A percentile compares a stretch with the other conserved stretches of the same genome.
Evolutionary conservation across 1,140 invertebrate species (phyloP).

Genomic region (Nephila pilipes): DNA sequence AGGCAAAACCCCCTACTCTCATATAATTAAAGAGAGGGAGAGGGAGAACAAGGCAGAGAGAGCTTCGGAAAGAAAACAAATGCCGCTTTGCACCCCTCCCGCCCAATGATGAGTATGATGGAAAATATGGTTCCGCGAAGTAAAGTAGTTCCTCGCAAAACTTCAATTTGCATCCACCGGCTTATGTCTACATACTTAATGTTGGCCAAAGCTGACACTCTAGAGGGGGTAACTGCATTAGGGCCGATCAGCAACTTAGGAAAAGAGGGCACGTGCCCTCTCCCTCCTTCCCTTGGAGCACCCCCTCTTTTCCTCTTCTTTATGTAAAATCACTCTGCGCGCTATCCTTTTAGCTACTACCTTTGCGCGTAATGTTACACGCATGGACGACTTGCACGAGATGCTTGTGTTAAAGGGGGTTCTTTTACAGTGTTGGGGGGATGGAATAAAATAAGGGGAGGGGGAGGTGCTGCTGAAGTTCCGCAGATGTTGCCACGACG

Average conservation of each 20-base stretch:
- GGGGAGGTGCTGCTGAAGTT: constrained; percentile 52
- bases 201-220: constrained; percentile 74
- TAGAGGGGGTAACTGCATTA: constrained; percentile 73
- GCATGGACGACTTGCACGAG: constrained; percentile 55
- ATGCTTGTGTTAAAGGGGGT: constrained; percentile 70
- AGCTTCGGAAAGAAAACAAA: constrained; percentile 70
- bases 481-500: constrained; percentile 75
- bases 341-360: constrained; percentile 61
- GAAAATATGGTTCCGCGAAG: constrained; percentile 67
- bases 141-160: constrained; percentile 71
- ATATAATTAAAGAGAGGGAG: constrained; percentile 72
- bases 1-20: constrained; percentile 57
- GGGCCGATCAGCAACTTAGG: constrained; percentile 72
- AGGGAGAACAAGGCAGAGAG: constrained; percentile 51
- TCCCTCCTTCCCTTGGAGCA: background rate
- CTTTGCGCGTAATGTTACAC: constrained; percentile 65
- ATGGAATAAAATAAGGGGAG: background rate
- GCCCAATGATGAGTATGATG: constrained; percentile 73
- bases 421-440: constrained; percentile 30
- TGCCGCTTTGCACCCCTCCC: constrained; percentile 52
- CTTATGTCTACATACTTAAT: constrained; percentile 77
- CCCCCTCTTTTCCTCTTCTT: constrained; percentile 55
- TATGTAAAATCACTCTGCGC: constrained; percentile 67
- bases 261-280: constrained; percentile 63
- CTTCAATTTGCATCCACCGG: constrained; percentile 76